These are phyloP conservation scores for Marronus borbonicus DNA, from an alignment of 2,888 invertebrate genomes.

Conservation along the genomic window DNA sequence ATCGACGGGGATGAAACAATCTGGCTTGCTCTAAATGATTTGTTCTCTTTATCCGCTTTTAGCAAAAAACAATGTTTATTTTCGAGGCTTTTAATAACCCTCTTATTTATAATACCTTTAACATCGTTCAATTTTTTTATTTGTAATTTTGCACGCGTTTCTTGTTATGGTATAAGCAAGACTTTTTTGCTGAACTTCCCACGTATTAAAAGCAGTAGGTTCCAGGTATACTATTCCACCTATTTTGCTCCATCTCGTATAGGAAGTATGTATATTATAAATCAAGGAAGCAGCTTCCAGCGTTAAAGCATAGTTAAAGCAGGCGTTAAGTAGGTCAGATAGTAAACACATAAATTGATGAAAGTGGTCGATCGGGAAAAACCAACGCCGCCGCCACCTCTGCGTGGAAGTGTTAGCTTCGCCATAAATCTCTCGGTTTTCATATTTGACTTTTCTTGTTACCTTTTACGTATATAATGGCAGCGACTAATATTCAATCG, in stretches of 20 bases:
- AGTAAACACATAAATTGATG: conserved; percentile 26
- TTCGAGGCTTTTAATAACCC: too few species aligned
- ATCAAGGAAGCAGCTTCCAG: conserved; percentile 16
- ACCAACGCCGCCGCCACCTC: conserved; percentile 2
- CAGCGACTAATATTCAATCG: conserved; percentile 28
- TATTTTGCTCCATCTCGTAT: neutral
- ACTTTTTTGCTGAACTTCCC: too few species aligned
- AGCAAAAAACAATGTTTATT: too few species aligned
- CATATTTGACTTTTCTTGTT: conserved; percentile 5
- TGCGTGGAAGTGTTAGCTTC: neutral
- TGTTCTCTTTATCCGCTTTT: too few species aligned
- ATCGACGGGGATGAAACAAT: too few species aligned
- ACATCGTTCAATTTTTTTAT: too few species aligned
- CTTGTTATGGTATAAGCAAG: too few species aligned
- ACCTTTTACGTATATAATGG: conserved; percentile 15
- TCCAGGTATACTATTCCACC: neutral
- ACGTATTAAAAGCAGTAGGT: too few species aligned
- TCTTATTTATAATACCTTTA: too few species aligned
- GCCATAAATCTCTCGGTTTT: conserved; percentile 8
- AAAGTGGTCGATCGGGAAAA: conserved; percentile 20
- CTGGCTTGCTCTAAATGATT: too few species aligned
- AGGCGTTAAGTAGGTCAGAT: conserved; percentile 21
- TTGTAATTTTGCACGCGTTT: too few species aligned
- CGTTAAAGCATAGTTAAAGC: conserved; percentile 27
- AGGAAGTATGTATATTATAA: conserved; percentile 12